These are phyloP conservation scores for Trissolcus japonicus DNA, from an alignment of 2,888 invertebrate genomes.

Conservation along the genomic window DNA sequence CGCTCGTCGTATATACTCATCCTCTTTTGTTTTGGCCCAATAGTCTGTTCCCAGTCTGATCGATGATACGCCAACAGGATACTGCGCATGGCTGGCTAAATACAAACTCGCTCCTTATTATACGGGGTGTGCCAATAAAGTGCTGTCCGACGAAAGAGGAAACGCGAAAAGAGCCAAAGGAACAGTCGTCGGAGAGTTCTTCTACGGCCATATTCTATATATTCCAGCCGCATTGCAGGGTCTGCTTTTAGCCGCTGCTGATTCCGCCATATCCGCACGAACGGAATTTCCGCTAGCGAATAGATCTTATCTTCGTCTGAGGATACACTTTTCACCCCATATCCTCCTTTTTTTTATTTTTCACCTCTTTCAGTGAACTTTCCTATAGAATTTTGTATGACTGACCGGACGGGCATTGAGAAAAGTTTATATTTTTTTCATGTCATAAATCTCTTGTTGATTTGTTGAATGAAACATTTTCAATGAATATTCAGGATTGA, in stretches of 20 bases:
- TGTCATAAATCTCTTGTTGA: not conserved
- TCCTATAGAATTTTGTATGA: not conserved
- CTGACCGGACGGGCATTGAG: not conserved
- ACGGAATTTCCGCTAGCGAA: slow-evolving; percentile 39
- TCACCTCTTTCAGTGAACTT: not conserved
- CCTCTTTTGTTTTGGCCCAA: slow-evolving; percentile 75
- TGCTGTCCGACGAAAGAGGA: slow-evolving; percentile 49
- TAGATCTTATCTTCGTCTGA: slow-evolving; percentile 18
- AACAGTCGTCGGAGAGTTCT: slow-evolving; percentile 20
- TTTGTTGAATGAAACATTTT: no score
- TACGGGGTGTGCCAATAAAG: slow-evolving; percentile 71
- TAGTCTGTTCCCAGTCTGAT: slow-evolving; percentile 74
- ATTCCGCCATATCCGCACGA: slow-evolving; percentile 33
- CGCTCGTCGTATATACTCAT: slow-evolving; percentile 64
- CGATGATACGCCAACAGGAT: slow-evolving; percentile 74
- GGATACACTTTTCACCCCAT: slow-evolving; percentile 3
- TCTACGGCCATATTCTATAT: slow-evolving; percentile 8
- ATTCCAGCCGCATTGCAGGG: slow-evolving; percentile 41
- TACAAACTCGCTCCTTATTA: slow-evolving; percentile 73
- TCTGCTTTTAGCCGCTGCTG: slow-evolving; percentile 23
- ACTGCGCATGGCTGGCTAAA: slow-evolving; percentile 75
- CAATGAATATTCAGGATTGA: no score
- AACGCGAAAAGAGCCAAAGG: slow-evolving; percentile 38
- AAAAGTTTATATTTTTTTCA: not conserved
- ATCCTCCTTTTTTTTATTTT: slow-evolving; percentile 3